phyloP scores from a whole-genome alignment of 1,140 invertebrate species.

The Drosophila bipectinata region DNA sequence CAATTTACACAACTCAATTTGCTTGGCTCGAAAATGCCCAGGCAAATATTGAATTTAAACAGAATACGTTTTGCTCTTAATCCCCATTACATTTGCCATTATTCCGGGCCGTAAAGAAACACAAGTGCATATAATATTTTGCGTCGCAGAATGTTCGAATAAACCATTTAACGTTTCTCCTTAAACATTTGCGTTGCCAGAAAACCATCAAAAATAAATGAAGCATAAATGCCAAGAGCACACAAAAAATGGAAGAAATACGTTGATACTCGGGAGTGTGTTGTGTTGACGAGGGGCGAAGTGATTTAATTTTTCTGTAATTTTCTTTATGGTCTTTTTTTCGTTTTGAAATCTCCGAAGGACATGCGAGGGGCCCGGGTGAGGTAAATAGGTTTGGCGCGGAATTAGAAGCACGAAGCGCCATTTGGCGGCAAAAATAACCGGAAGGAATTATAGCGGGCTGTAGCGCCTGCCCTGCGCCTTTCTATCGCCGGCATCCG shows the following conservation, averaged over 20 bases:
- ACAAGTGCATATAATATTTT: conserved; percentile 36
- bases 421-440: conserved; percentile 68
- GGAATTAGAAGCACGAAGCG: conserved; percentile 72
- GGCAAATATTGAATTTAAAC: conserved; percentile 44
- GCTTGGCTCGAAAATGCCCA: conserved; percentile 6
- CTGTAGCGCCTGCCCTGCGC: conserved; percentile 4
- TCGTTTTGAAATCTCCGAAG: conserved; percentile 32
- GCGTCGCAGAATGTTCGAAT: conserved; percentile 41
- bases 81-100: conserved; percentile 32
- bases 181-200: conserved; percentile 35
- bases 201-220: conserved; percentile 75
- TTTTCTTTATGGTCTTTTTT: conserved; percentile 44
- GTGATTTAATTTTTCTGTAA: conserved; percentile 69
- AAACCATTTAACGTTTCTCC: conserved; percentile 56
- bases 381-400: conserved; percentile 63
- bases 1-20: conserved; percentile 21
- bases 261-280: conserved; percentile 4
- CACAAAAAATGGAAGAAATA: conserved; percentile 16
- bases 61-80: conserved; percentile 16
- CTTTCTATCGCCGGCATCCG: conserved; percentile 23
- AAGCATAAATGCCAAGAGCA: conserved; percentile 76
- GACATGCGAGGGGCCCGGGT: conserved; percentile 18
- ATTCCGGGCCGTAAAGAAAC: conserved; percentile 25
- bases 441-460: conserved; percentile 76
- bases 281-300: conserved; percentile 29